A percentile compares a stretch with the other conserved stretches of the same genome.
These are phyloP conservation scores for Conus betulinus DNA, from an alignment of 1,140 invertebrate genomes.

Conservation along the genomic window DNA sequence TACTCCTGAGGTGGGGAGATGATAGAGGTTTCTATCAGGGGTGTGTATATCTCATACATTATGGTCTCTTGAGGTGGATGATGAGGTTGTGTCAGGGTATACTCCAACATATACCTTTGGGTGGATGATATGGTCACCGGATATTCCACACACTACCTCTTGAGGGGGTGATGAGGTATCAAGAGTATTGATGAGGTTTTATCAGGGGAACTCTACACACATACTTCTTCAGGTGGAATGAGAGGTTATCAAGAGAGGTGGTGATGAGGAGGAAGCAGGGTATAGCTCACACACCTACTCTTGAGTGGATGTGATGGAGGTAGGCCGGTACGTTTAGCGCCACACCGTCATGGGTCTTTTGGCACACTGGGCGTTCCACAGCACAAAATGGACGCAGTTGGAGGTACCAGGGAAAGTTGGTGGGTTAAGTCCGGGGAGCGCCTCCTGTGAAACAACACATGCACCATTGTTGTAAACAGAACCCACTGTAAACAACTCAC, in stretches of 20 bases:
- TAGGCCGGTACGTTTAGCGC: too few relatives aligned
- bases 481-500: too few relatives aligned
- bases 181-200: conserved; percentile 54
- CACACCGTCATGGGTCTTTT: conserved; percentile 80
- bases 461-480: too few relatives aligned
- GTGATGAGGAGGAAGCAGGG: too few relatives aligned
- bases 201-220: too few relatives aligned
- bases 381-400: too few relatives aligned
- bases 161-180: too few relatives aligned
- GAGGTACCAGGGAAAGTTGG: conserved; percentile 86
- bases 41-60: neutral
- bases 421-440: conserved; percentile 82
- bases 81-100: too few relatives aligned
- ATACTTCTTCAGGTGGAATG: conserved; percentile 84
- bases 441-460: conserved; percentile 77
- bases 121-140: conserved; percentile 78
- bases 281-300: neutral
- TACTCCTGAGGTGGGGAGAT: too few relatives aligned
- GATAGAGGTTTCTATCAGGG: too few relatives aligned
- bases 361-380: conserved; percentile 82
- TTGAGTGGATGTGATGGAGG: too few relatives aligned
- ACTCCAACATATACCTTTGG: conserved; percentile 78
- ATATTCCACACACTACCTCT: neutral
- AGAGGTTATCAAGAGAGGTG: conserved; percentile 58
- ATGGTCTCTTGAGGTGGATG: too few relatives aligned